Base-by-base conservation (phyloP, 2,797 vertebrate genomes). In the Diceros bicornis region DNA sequence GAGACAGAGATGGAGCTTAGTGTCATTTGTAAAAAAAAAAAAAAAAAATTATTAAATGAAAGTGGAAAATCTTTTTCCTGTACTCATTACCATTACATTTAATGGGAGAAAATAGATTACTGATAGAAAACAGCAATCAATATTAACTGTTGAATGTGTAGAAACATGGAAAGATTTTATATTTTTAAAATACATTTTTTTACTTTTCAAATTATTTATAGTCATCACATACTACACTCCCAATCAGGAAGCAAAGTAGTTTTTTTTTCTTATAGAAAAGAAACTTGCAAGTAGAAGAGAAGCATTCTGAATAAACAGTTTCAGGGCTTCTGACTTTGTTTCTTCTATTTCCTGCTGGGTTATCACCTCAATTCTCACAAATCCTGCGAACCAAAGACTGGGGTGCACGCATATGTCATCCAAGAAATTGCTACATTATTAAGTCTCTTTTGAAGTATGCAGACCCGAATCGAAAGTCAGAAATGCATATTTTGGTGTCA, bases 381-480 rank as follows among this genome's bases (percentile, higher is more conserved):
- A 78, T 82, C 10, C n/a, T 88, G 8, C 25, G 25, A 88, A 62
- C n/a, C 32, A 62, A 7, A 94, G 83, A 55, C 34, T 50, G 1
- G 14, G 32, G 12, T 32, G 10, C 59, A 69, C 44, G 27, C 13
- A 32, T 37, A 52, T 52, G 44, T 85, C 83, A 87, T 82, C 44
- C 2, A 47, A 96, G 47, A 85, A 84, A 93, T 37, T 91, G 44
- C 44, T 62, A 37, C 12, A 74, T 59, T 71, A 93, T 66, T 93
- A 94, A 87, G 18, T n/a, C 14, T 91, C 50, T 96, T 96, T 97
- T 97, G 94, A 97, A 97, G 83, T 90, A 88, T 23, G 34, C 3
- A 90, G 71, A 88, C 81, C 72, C 1, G 0, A 81, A 82, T 83
- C 84, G 94, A 82, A 89, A 95, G 91, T 96, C 88, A 72, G 37